A percentile compares a stretch with the other conserved stretches of the same genome.
phyloP scores from a whole-genome alignment of 2,888 invertebrate genomes.

The Mesochorus sp. region DNA sequence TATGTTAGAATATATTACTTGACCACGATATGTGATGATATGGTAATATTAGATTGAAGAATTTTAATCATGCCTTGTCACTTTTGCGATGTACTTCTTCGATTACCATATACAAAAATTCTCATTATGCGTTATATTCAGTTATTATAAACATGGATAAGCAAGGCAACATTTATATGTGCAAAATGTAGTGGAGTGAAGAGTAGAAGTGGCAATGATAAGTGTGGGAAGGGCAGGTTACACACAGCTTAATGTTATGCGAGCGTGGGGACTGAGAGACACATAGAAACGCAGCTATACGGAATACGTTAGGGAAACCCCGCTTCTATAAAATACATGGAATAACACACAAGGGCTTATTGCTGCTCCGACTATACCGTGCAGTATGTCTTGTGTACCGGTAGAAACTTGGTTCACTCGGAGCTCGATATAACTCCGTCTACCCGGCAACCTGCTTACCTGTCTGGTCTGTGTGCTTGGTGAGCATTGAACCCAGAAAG shows the following conservation, averaged over 20 bases:
- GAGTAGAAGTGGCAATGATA: conserved; percentile 76
- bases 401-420: conserved; percentile 69
- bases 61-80: too few relatives aligned
- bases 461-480: conserved; percentile 73
- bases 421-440: conserved; percentile 65
- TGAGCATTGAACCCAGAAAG: conserved; percentile 80
- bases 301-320: conserved; percentile 75
- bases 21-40: too few relatives aligned
- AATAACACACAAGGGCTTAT: conserved; percentile 65
- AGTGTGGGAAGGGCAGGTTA: conserved; percentile 82
- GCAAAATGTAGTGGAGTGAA: conserved; percentile 54
- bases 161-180: conserved; percentile 7
- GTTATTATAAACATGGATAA: background rate
- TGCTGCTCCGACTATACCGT: conserved; percentile 31
- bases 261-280: conserved; percentile 69
- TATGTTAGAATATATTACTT: too few relatives aligned
- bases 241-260: conserved; percentile 81
- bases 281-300: conserved; percentile 54
- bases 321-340: conserved; percentile 74
- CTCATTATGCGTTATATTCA: too few relatives aligned
- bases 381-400: conserved; percentile 33
- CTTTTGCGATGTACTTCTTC: too few relatives aligned
- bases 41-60: too few relatives aligned
- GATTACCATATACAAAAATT: too few relatives aligned
- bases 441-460: conserved; percentile 63